Percentiles rank a stretch among this genome's conserved stretches.
phyloP scores from a whole-genome alignment of 2,797 vertebrate genomes.

The Bucorvus abyssinicus region DNA sequence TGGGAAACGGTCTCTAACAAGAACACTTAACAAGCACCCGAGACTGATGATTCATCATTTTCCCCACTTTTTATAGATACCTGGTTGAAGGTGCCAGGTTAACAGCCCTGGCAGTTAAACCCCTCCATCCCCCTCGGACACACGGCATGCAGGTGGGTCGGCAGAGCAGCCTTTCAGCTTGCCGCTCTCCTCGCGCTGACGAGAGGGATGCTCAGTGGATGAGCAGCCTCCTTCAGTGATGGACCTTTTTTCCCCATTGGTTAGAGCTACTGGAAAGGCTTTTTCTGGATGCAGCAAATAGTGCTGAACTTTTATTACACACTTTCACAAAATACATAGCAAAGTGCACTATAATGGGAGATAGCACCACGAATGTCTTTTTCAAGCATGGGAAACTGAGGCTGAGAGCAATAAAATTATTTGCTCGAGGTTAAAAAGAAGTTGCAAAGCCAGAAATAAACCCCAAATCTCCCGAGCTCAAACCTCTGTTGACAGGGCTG shows the following conservation, averaged over 20 bases:
- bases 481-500: neutral
- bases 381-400: neutral
- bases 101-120: neutral
- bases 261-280: neutral
- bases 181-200: accelerated
- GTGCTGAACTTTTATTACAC: neutral
- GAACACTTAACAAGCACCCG: constrained; percentile 15
- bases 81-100: neutral
- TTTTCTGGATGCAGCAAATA: neutral
- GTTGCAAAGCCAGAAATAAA: neutral
- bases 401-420: neutral
- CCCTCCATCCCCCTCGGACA: neutral
- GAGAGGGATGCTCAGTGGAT: neutral
- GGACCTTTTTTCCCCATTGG: neutral
- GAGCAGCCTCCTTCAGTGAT: neutral
- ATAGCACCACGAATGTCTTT: accelerated
- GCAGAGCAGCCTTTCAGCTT: neutral
- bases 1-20: constrained; percentile 29
- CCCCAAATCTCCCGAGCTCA: neutral
- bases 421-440: neutral
- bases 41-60: constrained; percentile 31
- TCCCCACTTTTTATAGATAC: neutral
- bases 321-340: accelerated
- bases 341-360: neutral
- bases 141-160: neutral